Percentiles rank a stretch among this genome's conserved stretches.
Conservation (phyloP, 2,888 invertebrate genomes). For the Furcula furcula region DNA sequence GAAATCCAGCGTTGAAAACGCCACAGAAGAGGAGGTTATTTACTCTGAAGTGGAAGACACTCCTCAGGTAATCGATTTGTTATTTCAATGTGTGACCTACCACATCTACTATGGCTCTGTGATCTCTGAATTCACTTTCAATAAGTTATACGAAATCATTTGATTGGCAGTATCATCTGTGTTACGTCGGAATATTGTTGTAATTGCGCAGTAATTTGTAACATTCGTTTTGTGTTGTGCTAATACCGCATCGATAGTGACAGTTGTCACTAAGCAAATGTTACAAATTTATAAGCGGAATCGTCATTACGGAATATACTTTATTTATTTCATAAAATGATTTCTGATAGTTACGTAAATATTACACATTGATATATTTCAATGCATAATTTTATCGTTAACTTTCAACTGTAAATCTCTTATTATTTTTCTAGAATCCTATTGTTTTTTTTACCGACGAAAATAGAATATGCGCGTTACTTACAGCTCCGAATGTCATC, state of each 20-base stretch:
- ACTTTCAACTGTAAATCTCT: too few species aligned
- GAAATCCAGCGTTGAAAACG: slow-evolving; percentile 9
- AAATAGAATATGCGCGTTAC: too few species aligned
- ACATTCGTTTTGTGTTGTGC: slow-evolving; percentile 1
- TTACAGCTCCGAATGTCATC: slow-evolving; percentile 39
- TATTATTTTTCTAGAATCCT: too few species aligned
- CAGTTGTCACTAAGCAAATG: background rate
- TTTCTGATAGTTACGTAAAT: too few species aligned
- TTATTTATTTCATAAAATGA: background rate
- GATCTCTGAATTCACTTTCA: too few species aligned
- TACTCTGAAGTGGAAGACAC: slow-evolving; percentile 66
- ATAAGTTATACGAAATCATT: too few species aligned
- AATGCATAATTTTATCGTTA: too few species aligned
- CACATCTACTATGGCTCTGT: too few species aligned
- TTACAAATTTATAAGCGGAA: background rate
- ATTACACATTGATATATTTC: too few species aligned
- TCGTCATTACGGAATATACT: too few species aligned
- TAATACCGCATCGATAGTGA: background rate
- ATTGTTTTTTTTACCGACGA: too few species aligned
- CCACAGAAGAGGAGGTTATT: slow-evolving; percentile 51
- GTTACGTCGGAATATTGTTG: background rate
- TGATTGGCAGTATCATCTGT: background rate
- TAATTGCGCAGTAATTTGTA: background rate
- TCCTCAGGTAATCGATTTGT: slow-evolving; percentile 53
- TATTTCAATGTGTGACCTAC: background rate